phyloP scores from a whole-genome alignment of 1,140 invertebrate genomes.

The Holcopasites calliopsidis region DNA sequence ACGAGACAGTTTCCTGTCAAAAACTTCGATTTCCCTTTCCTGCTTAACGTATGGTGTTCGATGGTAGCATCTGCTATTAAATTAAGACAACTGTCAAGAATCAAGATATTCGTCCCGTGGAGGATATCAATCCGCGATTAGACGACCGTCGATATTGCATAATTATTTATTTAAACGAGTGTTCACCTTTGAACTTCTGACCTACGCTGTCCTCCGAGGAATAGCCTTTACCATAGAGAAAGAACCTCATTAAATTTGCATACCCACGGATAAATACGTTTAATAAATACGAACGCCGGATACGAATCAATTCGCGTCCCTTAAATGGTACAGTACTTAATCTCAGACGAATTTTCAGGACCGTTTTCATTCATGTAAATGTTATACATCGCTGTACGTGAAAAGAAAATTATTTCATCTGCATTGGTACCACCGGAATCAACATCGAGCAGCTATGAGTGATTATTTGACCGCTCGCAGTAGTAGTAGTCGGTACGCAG shows the following conservation, averaged over 20 bases:
- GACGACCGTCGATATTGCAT: neutral
- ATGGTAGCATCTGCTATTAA: constrained; percentile 32
- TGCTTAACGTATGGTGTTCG: constrained; percentile 18
- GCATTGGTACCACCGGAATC: no score
- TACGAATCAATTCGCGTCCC: no score
- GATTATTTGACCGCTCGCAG: neutral
- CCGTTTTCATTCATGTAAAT: no score
- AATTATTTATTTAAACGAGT: constrained; percentile 13
- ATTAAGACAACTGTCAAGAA: constrained; percentile 31
- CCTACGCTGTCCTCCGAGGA: neutral
- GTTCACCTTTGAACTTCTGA: constrained; percentile 56
- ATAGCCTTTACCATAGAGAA: neutral
- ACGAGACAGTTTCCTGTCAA: constrained; percentile 49
- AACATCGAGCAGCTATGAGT: neutral
- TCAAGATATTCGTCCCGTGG: neutral
- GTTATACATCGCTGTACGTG: neutral
- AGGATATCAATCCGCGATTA: neutral
- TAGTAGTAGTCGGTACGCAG: constrained; percentile 35
- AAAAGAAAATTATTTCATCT: neutral
- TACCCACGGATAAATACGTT: neutral
- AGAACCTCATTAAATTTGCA: neutral
- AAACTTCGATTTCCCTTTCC: constrained; percentile 40
- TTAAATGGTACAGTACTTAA: no score
- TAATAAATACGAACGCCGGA: neutral
- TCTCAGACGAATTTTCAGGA: no score